Conservation (phyloP, 2,888 invertebrate genomes). For the Xiphydria camelus region DNA sequence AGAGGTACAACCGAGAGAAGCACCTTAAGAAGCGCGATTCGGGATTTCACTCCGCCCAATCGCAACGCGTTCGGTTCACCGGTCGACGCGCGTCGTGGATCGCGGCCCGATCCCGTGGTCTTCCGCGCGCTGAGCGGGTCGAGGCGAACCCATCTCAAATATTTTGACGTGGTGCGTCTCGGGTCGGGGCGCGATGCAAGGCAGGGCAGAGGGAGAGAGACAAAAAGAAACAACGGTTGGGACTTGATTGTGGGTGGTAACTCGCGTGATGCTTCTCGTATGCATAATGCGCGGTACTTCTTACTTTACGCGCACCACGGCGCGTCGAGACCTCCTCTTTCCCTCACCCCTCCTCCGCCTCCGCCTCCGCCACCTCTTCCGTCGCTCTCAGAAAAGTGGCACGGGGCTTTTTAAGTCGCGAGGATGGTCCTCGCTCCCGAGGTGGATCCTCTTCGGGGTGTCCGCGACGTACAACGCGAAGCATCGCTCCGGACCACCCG, state of each 20-base stretch:
- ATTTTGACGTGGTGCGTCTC: conserved; percentile 33
- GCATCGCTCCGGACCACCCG: conserved; percentile 39
- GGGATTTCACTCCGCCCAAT: too few relatives aligned
- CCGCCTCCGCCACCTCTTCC: too few relatives aligned
- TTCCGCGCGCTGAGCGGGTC: conserved; percentile 9
- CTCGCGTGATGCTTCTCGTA: conserved; percentile 10
- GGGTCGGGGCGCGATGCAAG: conserved; percentile 1
- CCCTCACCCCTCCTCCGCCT: too few relatives aligned
- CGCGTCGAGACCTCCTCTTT: neutral
- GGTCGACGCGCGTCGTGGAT: neutral
- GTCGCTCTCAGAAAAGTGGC: conserved; percentile 8
- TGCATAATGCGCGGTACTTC: conserved; percentile 23
- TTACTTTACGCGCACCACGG: conserved; percentile 20
- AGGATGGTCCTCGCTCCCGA: conserved; percentile 3
- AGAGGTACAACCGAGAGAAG: too few relatives aligned
- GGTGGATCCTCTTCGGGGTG: too few relatives aligned
- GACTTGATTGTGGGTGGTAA: conserved; percentile 29
- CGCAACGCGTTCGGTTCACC: neutral
- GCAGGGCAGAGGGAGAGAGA: neutral
- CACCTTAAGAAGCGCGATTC: too few relatives aligned
- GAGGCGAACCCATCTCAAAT: conserved; percentile 39
- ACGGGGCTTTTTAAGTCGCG: too few relatives aligned
- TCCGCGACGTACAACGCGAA: neutral
- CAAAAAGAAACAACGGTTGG: conserved; percentile 3
- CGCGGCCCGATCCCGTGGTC: too few relatives aligned